Conservation (phyloP, 2,888 invertebrate genomes). For the Chloroclysta siterata region DNA sequence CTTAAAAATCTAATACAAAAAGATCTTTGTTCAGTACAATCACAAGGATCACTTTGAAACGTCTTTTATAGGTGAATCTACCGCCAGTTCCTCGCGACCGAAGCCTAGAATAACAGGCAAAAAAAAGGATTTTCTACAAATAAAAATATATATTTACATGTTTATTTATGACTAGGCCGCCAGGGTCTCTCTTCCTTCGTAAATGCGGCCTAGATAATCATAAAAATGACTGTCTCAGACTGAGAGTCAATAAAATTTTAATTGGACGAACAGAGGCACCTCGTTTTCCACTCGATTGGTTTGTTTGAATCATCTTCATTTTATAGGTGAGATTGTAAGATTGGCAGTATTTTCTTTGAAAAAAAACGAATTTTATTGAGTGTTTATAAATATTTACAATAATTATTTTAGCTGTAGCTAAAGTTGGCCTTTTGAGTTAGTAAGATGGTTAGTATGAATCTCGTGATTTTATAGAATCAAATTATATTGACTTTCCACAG, state of each 20-base stretch:
- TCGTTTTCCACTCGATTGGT: conserved; percentile 55
- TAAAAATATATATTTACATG: no score
- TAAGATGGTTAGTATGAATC: no score
- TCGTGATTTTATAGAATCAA: no score
- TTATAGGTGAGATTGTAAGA: conserved; percentile 42
- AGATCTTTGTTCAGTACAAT: no score
- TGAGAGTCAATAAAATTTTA: conserved; percentile 52
- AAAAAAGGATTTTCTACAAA: no score
- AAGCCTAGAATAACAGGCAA: no score
- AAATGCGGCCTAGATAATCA: conserved; percentile 53
- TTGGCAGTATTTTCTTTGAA: conserved; percentile 36
- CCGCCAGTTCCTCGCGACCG: no score
- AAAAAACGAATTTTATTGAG: conserved; percentile 3
- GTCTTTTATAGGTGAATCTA: no score
- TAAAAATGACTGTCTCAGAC: conserved; percentile 55
- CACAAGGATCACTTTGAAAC: no score
- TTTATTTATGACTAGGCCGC: no score
- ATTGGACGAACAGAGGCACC: conserved; percentile 53
- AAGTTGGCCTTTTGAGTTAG: neutral
- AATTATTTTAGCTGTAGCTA: neutral
- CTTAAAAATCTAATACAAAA: no score
- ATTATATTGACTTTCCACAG: no score
- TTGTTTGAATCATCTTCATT: conserved; percentile 50
- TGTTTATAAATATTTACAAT: conserved; percentile 2
- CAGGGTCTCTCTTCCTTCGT: conserved; percentile 5